Evolutionary conservation across 2,113 vertebrate species (phyloP).

Genomic region (Martes martes): DNA sequence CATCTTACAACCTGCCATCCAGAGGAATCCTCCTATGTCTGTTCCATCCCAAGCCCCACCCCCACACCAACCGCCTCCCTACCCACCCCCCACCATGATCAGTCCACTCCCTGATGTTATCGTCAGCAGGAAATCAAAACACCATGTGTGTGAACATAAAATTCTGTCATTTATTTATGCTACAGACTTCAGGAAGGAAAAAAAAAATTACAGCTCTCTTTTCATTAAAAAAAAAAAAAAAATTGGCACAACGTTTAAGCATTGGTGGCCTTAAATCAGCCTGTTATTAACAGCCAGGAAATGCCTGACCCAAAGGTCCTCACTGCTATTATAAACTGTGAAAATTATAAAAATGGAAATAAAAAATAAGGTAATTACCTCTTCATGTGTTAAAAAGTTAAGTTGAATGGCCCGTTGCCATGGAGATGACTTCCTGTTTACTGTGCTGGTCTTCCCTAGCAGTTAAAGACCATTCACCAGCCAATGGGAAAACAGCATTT

Average conservation of each 20-base stretch:
- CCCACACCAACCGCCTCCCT: rapidly evolving
- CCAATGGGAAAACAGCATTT: constrained; percentile 38
- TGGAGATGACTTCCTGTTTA: constrained; percentile 77
- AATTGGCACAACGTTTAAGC: constrained; percentile 43
- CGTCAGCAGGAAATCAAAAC: constrained; percentile 67
- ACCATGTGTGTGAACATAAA: constrained; percentile 58
- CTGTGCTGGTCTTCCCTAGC: constrained; percentile 27
- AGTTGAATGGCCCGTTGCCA: constrained; percentile 76
- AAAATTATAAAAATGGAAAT: constrained; percentile 79
- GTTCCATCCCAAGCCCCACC: background rate
- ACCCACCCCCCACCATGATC: background rate
- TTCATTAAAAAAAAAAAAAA: constrained; percentile 38
- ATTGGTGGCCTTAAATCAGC: constrained; percentile 63
- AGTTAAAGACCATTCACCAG: constrained; percentile 53
- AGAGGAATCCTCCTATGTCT: background rate
- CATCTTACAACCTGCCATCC: background rate
- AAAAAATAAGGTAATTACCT: constrained; percentile 81
- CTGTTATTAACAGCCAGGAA: constrained; percentile 79
- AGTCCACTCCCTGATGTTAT: constrained; percentile 43
- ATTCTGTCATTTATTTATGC: constrained; percentile 70
- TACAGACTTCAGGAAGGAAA: constrained; percentile 62
- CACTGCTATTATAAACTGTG: constrained; percentile 77
- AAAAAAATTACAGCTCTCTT: constrained; percentile 45
- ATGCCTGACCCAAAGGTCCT: constrained; percentile 78
- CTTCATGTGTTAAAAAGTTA: constrained; percentile 80